Conservation (phyloP, 2,797 vertebrate species). For the Poeciliopsis infans region DNA sequence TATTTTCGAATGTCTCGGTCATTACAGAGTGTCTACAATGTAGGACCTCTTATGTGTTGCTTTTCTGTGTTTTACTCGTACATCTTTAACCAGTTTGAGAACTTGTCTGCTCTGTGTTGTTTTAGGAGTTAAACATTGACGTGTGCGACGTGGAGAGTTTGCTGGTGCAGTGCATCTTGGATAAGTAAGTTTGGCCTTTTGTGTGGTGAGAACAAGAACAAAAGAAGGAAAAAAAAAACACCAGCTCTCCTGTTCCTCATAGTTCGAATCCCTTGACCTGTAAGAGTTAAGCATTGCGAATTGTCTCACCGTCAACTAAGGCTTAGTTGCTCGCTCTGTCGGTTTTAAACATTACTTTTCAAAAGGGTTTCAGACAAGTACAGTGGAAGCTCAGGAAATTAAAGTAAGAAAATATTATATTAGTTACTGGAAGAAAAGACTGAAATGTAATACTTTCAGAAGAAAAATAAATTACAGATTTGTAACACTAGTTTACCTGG, state of each 20-base stretch:
- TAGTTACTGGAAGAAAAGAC: neutral
- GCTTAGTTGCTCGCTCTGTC: neutral
- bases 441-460: neutral
- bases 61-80: neutral
- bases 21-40: neutral
- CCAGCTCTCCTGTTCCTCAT: constrained; percentile 54
- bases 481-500: neutral
- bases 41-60: neutral
- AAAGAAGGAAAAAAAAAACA: neutral
- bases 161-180: constrained; percentile 99
- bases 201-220: constrained; percentile 7
- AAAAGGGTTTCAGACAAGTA: neutral
- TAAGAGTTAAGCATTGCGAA: neutral
- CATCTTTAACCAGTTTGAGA: neutral
- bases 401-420: neutral
- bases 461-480: neutral
- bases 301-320: neutral
- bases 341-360: neutral
- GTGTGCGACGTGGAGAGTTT: constrained; percentile 99
- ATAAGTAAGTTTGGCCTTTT: constrained; percentile 89
- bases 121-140: constrained; percentile 98
- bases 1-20: too few relatives aligned
- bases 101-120: constrained; percentile 15
- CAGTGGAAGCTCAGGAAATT: neutral
- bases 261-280: constrained; percentile 29